Evolutionary conservation across 2,113 vertebrate genomes (phyloP).

Genomic region (Xerus inauris): DNA sequence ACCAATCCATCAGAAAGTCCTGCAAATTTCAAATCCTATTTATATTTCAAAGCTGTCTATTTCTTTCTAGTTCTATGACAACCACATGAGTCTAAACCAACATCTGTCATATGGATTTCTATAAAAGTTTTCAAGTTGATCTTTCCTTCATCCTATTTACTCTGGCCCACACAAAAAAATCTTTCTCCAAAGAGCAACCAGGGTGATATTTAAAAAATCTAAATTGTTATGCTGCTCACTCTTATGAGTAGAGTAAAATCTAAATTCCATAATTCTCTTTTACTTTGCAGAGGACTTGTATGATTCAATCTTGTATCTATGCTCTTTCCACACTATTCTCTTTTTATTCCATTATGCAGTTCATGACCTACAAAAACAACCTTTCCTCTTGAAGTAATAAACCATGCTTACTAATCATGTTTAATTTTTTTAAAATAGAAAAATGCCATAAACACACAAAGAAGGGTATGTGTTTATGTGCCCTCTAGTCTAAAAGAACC

Average conservation of each 20-base stretch:
- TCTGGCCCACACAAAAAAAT: background rate
- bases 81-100: background rate
- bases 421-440: background rate
- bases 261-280: background rate
- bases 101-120: constrained; percentile 49
- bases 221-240: background rate
- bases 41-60: constrained; percentile 37
- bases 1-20: background rate
- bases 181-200: background rate
- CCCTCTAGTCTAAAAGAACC: background rate
- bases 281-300: background rate
- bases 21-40: constrained; percentile 4
- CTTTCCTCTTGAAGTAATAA: background rate
- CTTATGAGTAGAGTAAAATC: constrained; percentile 21
- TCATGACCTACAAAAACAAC: background rate
- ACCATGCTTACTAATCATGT: background rate
- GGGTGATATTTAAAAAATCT: background rate
- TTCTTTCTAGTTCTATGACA: constrained; percentile 10
- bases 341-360: background rate
- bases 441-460: background rate
- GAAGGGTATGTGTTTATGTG: background rate
- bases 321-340: fast-evolving
- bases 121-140: constrained; percentile 17
- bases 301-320: background rate
- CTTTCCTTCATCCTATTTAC: background rate